A percentile compares a stretch with the other conserved stretches of the same genome.
phyloP scores from a whole-genome alignment of 2,888 invertebrate genomes.

The Drosophila helvetica region DNA sequence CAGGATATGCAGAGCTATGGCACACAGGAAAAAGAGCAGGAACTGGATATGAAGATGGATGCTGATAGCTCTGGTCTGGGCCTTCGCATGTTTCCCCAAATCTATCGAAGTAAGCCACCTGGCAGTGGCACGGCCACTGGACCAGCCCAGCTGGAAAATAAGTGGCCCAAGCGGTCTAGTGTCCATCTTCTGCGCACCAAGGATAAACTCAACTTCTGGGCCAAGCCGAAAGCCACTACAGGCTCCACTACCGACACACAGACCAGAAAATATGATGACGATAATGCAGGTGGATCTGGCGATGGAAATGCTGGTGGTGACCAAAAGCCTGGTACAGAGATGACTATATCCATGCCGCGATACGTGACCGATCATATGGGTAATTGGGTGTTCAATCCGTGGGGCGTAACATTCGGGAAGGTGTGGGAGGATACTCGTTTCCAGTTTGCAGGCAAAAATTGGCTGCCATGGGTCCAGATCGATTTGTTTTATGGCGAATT shows the following conservation, averaged over 20 bases:
- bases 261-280: not conserved
- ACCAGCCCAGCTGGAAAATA: not conserved
- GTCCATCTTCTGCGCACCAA: not conserved
- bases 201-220: not conserved
- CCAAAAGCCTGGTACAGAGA: not conserved
- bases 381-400: conserved; percentile 9
- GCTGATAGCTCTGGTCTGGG: too few relatives aligned
- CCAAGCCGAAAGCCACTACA: not conserved
- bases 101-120: not conserved
- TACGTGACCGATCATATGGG: conserved; percentile 1
- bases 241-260: not conserved
- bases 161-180: too few relatives aligned
- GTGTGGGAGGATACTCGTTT: conserved; percentile 16
- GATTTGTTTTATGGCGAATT: not conserved
- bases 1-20: too few relatives aligned
- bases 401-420: conserved; percentile 6
- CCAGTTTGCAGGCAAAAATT: not conserved
- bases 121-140: too few relatives aligned
- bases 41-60: too few relatives aligned
- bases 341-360: conserved; percentile 3
- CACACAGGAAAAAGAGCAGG: too few relatives aligned
- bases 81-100: not conserved
- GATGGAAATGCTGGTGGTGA: not conserved
- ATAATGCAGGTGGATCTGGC: not conserved
- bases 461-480: not conserved